Conservation (phyloP, 1,140 invertebrate genomes). For the Lasaia peninsularis region DNA sequence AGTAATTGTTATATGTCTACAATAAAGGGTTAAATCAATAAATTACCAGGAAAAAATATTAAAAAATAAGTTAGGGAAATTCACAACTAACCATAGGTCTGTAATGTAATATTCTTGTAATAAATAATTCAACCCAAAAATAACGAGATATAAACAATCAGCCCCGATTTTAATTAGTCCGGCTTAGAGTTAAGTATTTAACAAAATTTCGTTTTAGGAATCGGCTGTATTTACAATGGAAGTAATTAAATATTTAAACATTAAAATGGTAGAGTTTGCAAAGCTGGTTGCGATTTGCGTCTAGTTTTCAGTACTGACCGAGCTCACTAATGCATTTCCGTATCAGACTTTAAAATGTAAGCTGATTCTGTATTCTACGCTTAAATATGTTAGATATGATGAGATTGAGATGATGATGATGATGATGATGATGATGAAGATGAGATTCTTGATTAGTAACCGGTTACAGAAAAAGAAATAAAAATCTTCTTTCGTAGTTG, state of each 20-base stretch:
- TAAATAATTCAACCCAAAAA: constrained; percentile 1
- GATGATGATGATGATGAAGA: too few species aligned
- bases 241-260: constrained; percentile 1
- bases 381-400: too few species aligned
- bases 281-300: background rate
- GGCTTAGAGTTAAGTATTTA: constrained; percentile 7
- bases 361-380: constrained; percentile 9
- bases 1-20: too few species aligned
- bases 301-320: constrained; percentile 1
- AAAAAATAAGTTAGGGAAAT: too few species aligned
- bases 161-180: constrained; percentile 4
- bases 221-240: background rate
- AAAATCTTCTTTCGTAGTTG: too few species aligned
- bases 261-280: constrained; percentile 3
- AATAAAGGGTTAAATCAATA: too few species aligned
- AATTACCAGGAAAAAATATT: too few species aligned
- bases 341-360: constrained; percentile 18
- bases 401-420: too few species aligned
- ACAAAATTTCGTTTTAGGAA: constrained; percentile 8
- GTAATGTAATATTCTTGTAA: constrained; percentile 2
- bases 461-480: too few species aligned
- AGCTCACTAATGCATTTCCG: too few species aligned
- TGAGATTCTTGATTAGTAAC: too few species aligned
- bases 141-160: constrained; percentile 10
- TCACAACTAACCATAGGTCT: too few species aligned